Percentiles rank a stretch among this genome's conserved stretches.
Conservation (phyloP, 2,888 invertebrate genomes). For the Xylocampa areola region DNA sequence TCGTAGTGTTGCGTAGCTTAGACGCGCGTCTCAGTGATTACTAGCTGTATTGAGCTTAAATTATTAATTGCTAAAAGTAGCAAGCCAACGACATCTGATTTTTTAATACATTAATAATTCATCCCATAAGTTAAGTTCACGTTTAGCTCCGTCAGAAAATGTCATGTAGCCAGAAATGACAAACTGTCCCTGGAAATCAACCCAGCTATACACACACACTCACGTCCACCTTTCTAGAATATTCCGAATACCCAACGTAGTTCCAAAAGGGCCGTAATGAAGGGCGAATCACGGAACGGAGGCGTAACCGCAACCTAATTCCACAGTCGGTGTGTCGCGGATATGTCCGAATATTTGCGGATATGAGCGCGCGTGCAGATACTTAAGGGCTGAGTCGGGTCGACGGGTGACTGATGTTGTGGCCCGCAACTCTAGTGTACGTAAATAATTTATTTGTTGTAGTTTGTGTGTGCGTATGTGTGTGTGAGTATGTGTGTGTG, state of each 20-base stretch:
- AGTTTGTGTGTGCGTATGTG: conserved; percentile 18
- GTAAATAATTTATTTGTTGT: conserved; percentile 63
- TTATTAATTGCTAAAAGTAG: no score
- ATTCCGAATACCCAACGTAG: conserved; percentile 23
- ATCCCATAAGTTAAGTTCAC: no score
- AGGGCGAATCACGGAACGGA: conserved; percentile 49
- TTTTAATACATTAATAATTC: no score
- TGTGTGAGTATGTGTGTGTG: conserved; percentile 21
- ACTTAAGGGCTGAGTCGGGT: conserved; percentile 64
- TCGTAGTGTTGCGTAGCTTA: no score
- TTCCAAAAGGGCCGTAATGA: conserved; percentile 42
- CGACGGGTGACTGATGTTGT: conserved; percentile 73
- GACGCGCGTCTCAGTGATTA: no score
- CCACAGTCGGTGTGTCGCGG: conserved; percentile 59
- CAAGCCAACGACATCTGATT: no score
- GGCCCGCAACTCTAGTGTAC: conserved; percentile 45
- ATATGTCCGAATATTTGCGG: conserved; percentile 60
- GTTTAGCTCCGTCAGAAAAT: no score
- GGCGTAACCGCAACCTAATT: conserved; percentile 58
- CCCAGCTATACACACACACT: neutral
- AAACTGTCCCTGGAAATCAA: neutral
- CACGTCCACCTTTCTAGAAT: conserved; percentile 11
- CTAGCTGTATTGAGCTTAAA: no score
- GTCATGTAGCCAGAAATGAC: neutral
- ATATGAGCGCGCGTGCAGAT: conserved; percentile 58